Conservation (phyloP, 2,113 vertebrate species). For the Myiozetetes cayanensis region DNA sequence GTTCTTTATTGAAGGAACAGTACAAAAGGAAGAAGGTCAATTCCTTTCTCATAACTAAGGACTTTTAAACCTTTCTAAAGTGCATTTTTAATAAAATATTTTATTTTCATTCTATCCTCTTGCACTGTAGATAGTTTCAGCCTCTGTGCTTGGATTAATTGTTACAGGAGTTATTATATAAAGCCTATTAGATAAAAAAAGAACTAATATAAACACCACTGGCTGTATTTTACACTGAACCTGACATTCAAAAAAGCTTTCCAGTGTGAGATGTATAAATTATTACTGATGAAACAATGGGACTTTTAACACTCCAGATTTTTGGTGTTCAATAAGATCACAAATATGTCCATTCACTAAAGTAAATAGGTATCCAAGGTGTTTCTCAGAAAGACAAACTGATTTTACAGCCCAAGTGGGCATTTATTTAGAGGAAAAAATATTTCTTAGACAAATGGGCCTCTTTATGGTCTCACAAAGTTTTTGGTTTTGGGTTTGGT, state of each 20-base stretch:
- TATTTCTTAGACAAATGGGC: not conserved
- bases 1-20: not conserved
- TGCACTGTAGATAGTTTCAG: not conserved
- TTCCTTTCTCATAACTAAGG: not conserved
- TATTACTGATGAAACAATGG: not conserved
- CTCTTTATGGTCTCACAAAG: not conserved
- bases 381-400: not conserved
- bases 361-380: not conserved
- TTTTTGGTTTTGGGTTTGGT: not conserved
- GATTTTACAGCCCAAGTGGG: not conserved
- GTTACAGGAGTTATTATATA: slow-evolving; percentile 16
- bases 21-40: not conserved
- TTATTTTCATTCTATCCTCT: slow-evolving; percentile 11
- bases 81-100: not conserved
- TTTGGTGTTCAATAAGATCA: not conserved
- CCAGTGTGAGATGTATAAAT: not conserved
- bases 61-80: not conserved
- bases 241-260: not conserved
- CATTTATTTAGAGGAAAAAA: not conserved
- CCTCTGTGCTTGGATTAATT: slow-evolving; percentile 26
- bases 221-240: not conserved
- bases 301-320: not conserved
- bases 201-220: not conserved
- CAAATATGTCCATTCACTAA: not conserved
- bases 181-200: not conserved